These are phyloP conservation scores for Tiaroga cobitis DNA, from an alignment of 2,797 vertebrate genomes.

Conservation along the genomic window DNA sequence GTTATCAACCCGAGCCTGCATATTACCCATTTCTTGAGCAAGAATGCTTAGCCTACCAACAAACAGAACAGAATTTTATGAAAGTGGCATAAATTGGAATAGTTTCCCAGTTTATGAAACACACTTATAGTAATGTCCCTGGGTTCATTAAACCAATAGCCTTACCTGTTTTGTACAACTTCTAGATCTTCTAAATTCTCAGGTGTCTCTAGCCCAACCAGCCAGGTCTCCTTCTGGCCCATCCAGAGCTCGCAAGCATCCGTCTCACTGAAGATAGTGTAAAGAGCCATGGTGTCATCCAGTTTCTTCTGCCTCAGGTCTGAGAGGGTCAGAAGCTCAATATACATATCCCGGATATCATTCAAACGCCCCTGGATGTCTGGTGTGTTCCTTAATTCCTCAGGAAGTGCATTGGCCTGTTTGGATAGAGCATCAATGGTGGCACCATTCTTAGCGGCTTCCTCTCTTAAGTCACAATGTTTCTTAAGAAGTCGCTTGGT, in stretches of 20 bases:
- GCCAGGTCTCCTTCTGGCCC: slow-evolving; percentile 95
- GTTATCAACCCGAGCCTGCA: slow-evolving; percentile 83
- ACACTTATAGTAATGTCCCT: slow-evolving; percentile 5
- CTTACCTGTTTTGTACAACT: slow-evolving; percentile 92
- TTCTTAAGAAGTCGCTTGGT: slow-evolving; percentile 86
- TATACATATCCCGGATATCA: slow-evolving; percentile 84
- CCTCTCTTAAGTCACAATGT: slow-evolving; percentile 85
- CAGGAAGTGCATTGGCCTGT: slow-evolving; percentile 85
- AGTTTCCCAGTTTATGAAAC: slow-evolving; percentile 10
- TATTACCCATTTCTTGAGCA: slow-evolving; percentile 87
- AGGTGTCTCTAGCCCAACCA: slow-evolving; percentile 87
- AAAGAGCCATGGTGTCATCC: slow-evolving; percentile 88
- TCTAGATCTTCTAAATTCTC: slow-evolving; percentile 94
- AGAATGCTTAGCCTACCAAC: slow-evolving; percentile 88
- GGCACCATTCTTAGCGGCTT: slow-evolving; percentile 80
- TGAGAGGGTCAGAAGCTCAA: slow-evolving; percentile 84
- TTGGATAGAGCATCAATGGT: slow-evolving; percentile 82
- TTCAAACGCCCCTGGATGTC: slow-evolving; percentile 86
- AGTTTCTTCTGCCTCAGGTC: slow-evolving; percentile 86
- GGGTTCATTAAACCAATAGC: slow-evolving; percentile 3
- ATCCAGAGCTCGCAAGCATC: slow-evolving; percentile 97
- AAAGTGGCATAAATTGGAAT: slow-evolving; percentile 1
- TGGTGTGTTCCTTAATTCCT: slow-evolving; percentile 87
- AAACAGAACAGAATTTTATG: slow-evolving; percentile 25
- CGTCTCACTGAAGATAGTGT: slow-evolving; percentile 92